These are phyloP conservation scores for Hedychridium roseum DNA, from an alignment of 2,888 invertebrate species.

Conservation along the genomic window DNA sequence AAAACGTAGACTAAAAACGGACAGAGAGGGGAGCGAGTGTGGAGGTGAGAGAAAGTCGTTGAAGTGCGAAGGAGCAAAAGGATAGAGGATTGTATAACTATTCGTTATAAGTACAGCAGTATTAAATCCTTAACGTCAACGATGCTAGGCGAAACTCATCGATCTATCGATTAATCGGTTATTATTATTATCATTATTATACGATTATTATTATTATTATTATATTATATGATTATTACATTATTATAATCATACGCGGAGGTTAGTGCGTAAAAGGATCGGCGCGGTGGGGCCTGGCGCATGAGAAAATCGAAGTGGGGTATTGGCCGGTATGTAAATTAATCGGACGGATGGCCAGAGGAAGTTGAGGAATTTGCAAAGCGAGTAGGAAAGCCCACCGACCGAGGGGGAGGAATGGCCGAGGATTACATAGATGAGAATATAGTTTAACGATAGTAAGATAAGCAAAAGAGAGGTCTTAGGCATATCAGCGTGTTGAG, in stretches of 20 bases:
- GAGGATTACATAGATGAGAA: slow-evolving; percentile 5
- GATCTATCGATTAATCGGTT: slow-evolving; percentile 29
- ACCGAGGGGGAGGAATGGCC: slow-evolving; percentile 1
- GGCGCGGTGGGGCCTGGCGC: slow-evolving; percentile 11
- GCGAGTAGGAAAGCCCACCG: slow-evolving; percentile 5
- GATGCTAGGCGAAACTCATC: slow-evolving; percentile 38
- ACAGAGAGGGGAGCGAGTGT: slow-evolving; percentile 10
- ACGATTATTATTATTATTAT: slow-evolving; percentile 9
- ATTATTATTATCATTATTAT: slow-evolving; percentile 17
- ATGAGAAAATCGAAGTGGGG: neutral
- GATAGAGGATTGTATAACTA: slow-evolving; percentile 31
- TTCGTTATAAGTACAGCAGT: slow-evolving; percentile 55
- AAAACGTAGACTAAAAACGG: slow-evolving; percentile 3
- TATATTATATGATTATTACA: slow-evolving; percentile 2
- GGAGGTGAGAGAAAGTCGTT: slow-evolving; percentile 6
- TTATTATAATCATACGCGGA: slow-evolving; percentile 20
- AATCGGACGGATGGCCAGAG: slow-evolving; percentile 1
- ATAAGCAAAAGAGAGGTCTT: slow-evolving; percentile 48
- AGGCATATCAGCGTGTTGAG: slow-evolving; percentile 63
- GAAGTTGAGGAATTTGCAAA: no score
- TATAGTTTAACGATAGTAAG: slow-evolving; percentile 43
- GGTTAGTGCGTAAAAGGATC: neutral
- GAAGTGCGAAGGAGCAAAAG: slow-evolving; percentile 11
- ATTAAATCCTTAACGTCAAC: slow-evolving; percentile 51
- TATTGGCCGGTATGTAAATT: slow-evolving; percentile 4